Conservation (phyloP, 2,888 invertebrate genomes). For the Chrysolina oricalcia region DNA sequence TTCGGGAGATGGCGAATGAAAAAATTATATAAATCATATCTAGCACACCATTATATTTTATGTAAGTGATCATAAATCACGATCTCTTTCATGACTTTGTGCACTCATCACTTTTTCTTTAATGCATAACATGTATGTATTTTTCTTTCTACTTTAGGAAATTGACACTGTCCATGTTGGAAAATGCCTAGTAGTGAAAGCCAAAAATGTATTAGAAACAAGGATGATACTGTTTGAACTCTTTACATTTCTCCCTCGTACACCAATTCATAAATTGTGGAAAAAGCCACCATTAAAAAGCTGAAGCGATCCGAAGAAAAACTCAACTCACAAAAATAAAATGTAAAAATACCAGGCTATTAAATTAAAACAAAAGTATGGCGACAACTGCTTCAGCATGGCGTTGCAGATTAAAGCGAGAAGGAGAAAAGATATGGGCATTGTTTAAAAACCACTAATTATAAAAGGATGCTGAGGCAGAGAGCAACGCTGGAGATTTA, state of each 20-base stretch:
- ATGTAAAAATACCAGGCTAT: conserved; percentile 63
- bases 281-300: conserved; percentile 47
- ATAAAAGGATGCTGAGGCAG: conserved; percentile 68
- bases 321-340: conserved; percentile 52
- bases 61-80: too few species aligned
- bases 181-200: too few species aligned
- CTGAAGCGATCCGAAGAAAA: conserved; percentile 38
- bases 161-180: too few species aligned
- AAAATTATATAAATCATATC: too few species aligned
- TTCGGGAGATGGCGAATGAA: too few species aligned
- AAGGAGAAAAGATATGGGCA: conserved; percentile 65
- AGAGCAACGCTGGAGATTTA: conserved; percentile 68
- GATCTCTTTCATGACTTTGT: too few species aligned
- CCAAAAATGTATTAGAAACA: too few species aligned
- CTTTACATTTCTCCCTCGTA: background rate
- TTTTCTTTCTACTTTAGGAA: too few species aligned
- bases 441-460: conserved; percentile 72
- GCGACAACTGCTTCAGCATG: conserved; percentile 60
- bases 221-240: background rate
- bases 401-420: conserved; percentile 58
- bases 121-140: too few species aligned
- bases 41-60: too few species aligned
- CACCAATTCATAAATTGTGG: conserved; percentile 48
- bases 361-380: conserved; percentile 65
- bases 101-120: too few species aligned